Percentiles rank a stretch among this genome's conserved stretches.
Evolutionary conservation across 1,140 invertebrate species (phyloP).

Genomic region (Cephus cinctus): DNA sequence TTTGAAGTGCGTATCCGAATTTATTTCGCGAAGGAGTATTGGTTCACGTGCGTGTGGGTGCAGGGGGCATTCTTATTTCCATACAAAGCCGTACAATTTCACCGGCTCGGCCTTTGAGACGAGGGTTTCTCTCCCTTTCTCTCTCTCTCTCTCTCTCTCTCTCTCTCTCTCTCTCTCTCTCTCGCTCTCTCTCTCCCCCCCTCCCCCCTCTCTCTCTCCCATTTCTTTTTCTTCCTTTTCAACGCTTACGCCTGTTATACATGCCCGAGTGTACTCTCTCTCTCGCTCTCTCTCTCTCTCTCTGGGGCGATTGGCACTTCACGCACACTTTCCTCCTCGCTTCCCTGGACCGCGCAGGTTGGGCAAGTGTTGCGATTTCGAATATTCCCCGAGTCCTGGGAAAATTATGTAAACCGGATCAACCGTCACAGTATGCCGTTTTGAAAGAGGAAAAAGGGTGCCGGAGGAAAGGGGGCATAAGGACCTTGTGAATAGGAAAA

Average conservation of each 20-base stretch:
- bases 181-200: slow-evolving; percentile 6
- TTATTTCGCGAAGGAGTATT: slow-evolving; percentile 22
- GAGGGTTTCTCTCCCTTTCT: slow-evolving; percentile 9
- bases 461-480: too few relatives aligned
- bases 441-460: neutral
- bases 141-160: slow-evolving; percentile 8
- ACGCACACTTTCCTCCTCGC: too few relatives aligned
- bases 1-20: slow-evolving; percentile 35
- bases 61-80: slow-evolving; percentile 41
- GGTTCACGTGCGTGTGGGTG: slow-evolving; percentile 18
- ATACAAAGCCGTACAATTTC: slow-evolving; percentile 43
- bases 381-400: slow-evolving; percentile 35
- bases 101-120: slow-evolving; percentile 35
- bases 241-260: too few relatives aligned
- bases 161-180: slow-evolving; percentile 7
- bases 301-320: too few relatives aligned
- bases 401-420: slow-evolving; percentile 51
- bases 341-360: too few relatives aligned
- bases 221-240: too few relatives aligned
- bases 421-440: slow-evolving; percentile 11
- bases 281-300: too few relatives aligned
- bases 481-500: too few relatives aligned
- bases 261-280: too few relatives aligned
- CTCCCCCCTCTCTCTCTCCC: slow-evolving; percentile 12
- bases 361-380: slow-evolving; percentile 46